Evolutionary conservation across 1,140 invertebrate species (phyloP).

Genomic region (Drosophila chauvacae): DNA sequence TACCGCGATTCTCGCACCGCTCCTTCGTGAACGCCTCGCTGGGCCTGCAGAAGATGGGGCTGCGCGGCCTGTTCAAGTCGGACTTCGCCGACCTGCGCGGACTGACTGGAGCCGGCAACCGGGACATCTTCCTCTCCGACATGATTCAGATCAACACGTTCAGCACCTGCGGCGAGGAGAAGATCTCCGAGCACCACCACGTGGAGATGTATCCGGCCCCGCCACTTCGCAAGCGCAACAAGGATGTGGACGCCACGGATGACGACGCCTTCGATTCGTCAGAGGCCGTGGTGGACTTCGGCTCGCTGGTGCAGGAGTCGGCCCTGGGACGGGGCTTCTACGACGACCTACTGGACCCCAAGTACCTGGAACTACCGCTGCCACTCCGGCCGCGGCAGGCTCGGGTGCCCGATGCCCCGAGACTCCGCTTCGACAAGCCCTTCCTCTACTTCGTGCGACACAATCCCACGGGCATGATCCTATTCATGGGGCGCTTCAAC

Average conservation of each 20-base stretch:
- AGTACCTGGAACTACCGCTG: constrained; percentile 87
- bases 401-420: constrained; percentile 88
- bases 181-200: constrained; percentile 90
- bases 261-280: constrained; percentile 65
- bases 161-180: constrained; percentile 91
- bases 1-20: constrained; percentile 92
- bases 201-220: constrained; percentile 91
- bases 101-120: constrained; percentile 89
- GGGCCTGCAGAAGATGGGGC: constrained; percentile 91
- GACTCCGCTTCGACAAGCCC: constrained; percentile 92
- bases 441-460: constrained; percentile 94
- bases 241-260: constrained; percentile 71
- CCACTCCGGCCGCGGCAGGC: constrained; percentile 89
- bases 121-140: constrained; percentile 91
- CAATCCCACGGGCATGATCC: constrained; percentile 93
- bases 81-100: constrained; percentile 91
- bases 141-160: constrained; percentile 92
- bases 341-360: constrained; percentile 87
- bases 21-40: constrained; percentile 91
- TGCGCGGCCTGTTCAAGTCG: constrained; percentile 90
- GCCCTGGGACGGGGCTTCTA: constrained; percentile 86
- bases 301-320: constrained; percentile 85
- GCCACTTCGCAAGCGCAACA: constrained; percentile 85
- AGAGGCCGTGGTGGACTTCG: constrained; percentile 71
- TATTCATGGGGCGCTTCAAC: constrained; percentile 94